Conservation (phyloP, 2,797 vertebrate species). For the Aselliscus stoliczkanus region DNA sequence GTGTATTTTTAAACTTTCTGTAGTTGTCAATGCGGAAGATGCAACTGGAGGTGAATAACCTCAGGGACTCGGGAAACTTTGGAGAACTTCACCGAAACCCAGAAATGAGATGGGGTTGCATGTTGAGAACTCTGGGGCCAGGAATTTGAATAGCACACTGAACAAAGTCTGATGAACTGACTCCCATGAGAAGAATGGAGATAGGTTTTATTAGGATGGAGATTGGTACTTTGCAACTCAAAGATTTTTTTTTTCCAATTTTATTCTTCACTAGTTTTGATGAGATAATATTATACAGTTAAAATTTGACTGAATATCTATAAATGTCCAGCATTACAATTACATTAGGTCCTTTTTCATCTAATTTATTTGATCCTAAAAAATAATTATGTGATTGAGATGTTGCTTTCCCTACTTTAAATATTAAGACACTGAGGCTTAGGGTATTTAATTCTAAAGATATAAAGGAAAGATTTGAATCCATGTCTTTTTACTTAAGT, state of each 20-base stretch:
- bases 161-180: neutral
- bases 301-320: neutral
- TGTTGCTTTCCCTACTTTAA: neutral
- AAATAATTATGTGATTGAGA: neutral
- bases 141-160: neutral
- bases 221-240: neutral
- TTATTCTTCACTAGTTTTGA: neutral
- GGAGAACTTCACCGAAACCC: neutral
- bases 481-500: neutral
- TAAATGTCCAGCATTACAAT: neutral
- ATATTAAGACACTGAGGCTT: neutral
- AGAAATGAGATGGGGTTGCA: neutral
- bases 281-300: neutral
- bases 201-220: neutral
- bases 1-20: slow-evolving; percentile 46
- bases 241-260: neutral
- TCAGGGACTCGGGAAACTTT: slow-evolving; percentile 1
- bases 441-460: neutral
- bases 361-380: neutral
- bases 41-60: neutral
- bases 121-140: neutral
- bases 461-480: neutral
- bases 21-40: slow-evolving; percentile 15
- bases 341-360: neutral
- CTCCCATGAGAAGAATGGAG: neutral